phyloP scores from a whole-genome alignment of 2,113 vertebrate genomes.

The Herpailurus yagouaroundi region DNA sequence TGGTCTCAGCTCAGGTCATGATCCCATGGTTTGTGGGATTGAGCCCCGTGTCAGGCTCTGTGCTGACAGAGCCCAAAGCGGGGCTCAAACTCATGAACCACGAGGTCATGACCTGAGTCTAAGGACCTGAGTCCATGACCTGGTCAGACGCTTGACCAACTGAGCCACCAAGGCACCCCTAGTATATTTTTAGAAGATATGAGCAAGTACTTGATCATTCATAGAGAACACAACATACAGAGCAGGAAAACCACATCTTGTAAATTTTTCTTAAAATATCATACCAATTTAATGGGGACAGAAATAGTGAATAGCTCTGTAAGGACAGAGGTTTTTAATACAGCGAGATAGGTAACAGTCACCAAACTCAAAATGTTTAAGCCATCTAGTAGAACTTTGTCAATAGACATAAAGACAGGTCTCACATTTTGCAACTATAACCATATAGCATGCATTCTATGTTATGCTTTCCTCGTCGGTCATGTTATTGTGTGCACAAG shows the following conservation, averaged over 20 bases:
- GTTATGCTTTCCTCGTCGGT: background rate
- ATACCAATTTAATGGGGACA: background rate
- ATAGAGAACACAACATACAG: background rate
- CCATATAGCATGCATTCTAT: too few species aligned
- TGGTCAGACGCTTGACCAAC: too few species aligned
- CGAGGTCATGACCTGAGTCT: too few species aligned
- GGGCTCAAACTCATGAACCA: too few species aligned
- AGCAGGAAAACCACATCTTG: background rate
- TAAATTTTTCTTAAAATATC: background rate
- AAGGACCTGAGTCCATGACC: too few species aligned
- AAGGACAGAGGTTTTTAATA: background rate
- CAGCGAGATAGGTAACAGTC: background rate
- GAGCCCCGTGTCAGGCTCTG: too few species aligned
- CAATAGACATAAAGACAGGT: background rate
- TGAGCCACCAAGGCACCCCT: too few species aligned
- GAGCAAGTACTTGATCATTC: background rate
- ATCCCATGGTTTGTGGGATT: too few species aligned
- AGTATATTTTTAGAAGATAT: background rate
- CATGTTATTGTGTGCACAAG: background rate
- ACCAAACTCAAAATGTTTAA: background rate
- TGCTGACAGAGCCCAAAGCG: too few species aligned
- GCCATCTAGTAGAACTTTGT: background rate
- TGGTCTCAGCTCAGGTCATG: too few species aligned
- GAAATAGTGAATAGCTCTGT: background rate
- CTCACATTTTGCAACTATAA: background rate